Evolutionary conservation across 2,113 vertebrate species (phyloP).

Genomic region (Lophius piscatorius): DNA sequence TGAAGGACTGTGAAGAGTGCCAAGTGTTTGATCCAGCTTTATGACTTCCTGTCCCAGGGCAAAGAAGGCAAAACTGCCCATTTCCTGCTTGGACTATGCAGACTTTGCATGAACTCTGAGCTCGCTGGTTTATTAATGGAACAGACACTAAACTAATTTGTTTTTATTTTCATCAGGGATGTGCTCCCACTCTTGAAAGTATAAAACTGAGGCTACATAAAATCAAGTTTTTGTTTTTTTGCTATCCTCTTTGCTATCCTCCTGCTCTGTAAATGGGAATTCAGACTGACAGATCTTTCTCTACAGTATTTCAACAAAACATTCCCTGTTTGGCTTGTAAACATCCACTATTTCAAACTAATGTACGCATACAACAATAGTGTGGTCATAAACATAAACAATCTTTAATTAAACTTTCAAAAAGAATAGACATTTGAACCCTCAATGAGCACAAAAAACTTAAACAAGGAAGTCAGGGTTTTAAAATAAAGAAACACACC

Average conservation of each 20-base stretch:
- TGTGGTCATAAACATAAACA: too few relatives aligned
- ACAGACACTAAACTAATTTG: not conserved
- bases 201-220: not conserved
- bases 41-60: slow-evolving; percentile 68
- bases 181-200: not conserved
- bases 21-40: slow-evolving; percentile 63
- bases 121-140: not conserved
- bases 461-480: too few relatives aligned
- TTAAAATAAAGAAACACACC: too few relatives aligned
- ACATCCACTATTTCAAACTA: not conserved
- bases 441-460: too few relatives aligned
- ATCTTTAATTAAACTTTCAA: too few relatives aligned
- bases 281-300: slow-evolving; percentile 29
- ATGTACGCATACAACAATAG: slow-evolving; percentile 6
- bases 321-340: slow-evolving; percentile 13
- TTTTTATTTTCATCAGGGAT: slow-evolving; percentile 2
- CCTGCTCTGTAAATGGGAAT: not conserved
- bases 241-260: not conserved
- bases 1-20: slow-evolving; percentile 22
- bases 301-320: not conserved
- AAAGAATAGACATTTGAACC: too few relatives aligned
- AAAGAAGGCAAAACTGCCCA: slow-evolving; percentile 34
- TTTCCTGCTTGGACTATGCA: slow-evolving; percentile 52
- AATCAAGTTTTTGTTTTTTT: not conserved
- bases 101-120: slow-evolving; percentile 12